Evolutionary conservation across 2,113 vertebrate species (phyloP).

Genomic region (Hemiscyllium ocellatum): DNA sequence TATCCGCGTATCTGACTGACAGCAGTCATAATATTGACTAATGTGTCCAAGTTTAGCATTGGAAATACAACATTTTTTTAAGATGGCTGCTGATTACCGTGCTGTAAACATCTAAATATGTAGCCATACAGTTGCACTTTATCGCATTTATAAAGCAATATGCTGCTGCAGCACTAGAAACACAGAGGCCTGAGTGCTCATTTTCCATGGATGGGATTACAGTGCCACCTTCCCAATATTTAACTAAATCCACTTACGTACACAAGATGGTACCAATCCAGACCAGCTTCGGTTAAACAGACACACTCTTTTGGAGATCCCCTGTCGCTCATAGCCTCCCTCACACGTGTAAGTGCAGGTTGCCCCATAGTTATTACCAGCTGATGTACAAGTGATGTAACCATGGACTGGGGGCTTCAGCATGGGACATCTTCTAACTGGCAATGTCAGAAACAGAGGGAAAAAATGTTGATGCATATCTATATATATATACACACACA

Average conservation of each 20-base stretch:
- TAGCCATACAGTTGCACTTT: background rate
- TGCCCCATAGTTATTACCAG: constrained; percentile 78
- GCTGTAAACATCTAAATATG: background rate
- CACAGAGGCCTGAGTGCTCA: background rate
- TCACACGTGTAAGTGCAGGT: constrained; percentile 81
- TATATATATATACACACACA: too few relatives aligned
- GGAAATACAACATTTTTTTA: background rate
- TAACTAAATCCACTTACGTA: constrained; percentile 59
- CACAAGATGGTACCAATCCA: constrained; percentile 62
- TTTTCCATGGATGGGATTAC: background rate
- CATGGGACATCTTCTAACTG: constrained; percentile 75
- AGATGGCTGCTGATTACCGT: background rate
- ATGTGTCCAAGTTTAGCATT: background rate
- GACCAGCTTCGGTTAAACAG: constrained; percentile 78
- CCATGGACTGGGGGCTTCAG: constrained; percentile 73
- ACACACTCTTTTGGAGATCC: constrained; percentile 66
- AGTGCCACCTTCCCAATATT: background rate
- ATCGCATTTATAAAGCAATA: background rate
- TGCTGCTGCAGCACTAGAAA: background rate
- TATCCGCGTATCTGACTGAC: background rate
- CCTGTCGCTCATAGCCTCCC: constrained; percentile 73
- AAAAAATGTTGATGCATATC: background rate
- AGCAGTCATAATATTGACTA: background rate
- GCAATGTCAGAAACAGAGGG: background rate
- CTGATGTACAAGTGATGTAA: constrained; percentile 76